Base-by-base conservation (phyloP, 64 coral and sea anemone species). In the Montipora cactus region DNA sequence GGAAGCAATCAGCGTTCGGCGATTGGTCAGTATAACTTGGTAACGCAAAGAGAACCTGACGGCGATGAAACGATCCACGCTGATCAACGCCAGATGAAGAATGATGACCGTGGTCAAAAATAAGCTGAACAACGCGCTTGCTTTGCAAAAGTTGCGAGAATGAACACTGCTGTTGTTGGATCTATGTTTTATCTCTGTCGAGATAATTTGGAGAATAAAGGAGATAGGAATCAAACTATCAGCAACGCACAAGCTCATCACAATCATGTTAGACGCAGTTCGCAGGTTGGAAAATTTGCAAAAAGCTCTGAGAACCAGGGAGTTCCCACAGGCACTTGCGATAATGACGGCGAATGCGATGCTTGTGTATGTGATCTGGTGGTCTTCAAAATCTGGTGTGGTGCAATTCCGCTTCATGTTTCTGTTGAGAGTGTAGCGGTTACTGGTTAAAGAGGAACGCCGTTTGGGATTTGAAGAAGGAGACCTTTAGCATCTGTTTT, bases 181-280 rank as follows among this genome's bases (percentile, higher is more conserved):
- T 16, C 2, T 12, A 12, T 12, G 59, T 14, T 3, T 8, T 16
- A 64, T 15, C 14, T 12, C 9, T 4, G 2, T 67, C 0, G 8
- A 2, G 7, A 10, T 23, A 8, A 21, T 69, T 7, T 87, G 6
- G 7, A 87, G 67, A n/a, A 61, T 18, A 47, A 64, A 37, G 58
- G 51, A 12, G 69, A 53, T 18, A 47, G 64, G 62, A 13, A 80
- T 80, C 19, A 91, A 79, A 14, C 78, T 21, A 44, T 81, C 64
- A 45, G 77, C 78, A 10, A 50, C 15, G 62, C 59, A 64, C 77
- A 91, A 80, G 20, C 89, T 81, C 11, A 91, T 58, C 16, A 91
- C 4, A 49, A 91, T 51, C 6, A 25, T 19, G 64, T 91, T 91
- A 7, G 89, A 91, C 14, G 78, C 59, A n/a, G 77, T 91, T 70